Base-by-base conservation (phyloP, 2,797 vertebrate genomes). In the Peromyscus nudipes region DNA sequence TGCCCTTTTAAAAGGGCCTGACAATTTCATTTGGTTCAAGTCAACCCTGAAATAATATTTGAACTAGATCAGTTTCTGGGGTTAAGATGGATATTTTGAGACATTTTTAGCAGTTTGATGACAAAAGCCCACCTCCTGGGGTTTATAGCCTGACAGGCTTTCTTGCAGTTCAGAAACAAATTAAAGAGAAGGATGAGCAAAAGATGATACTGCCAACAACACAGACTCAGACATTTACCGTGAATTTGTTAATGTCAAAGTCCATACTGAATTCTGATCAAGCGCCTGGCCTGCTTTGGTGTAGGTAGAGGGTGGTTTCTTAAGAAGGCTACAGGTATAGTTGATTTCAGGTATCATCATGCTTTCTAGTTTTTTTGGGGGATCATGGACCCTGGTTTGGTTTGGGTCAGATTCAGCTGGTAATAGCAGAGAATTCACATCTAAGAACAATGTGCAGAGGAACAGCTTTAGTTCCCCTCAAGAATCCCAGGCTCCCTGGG, bases 31-130 rank as follows among this genome's bases (percentile, higher is more conserved):
- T 76, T 29, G 77, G n/a, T 94, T 83, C 89, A 96, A 95, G 96
- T 97, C 73, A 87, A 67, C 73, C 71, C 49, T 94, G 89, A 94
- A 96, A 83, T 94, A 95, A 93, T 95, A 92, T 40, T 88, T 80
- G 73, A 97, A 64, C 37, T 55, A 89, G 84, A 96, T 91, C 95
- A 73, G 55, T 89, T 91, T 85, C 77, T 92, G 81, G 76, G 60
- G 88, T 92, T 79, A 88, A 97, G 77, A 92, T 79, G 86, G 73
- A 62, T 96, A 82, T 69, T 90, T 90, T 65, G 90, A 94, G 81
- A 94, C 67, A 43, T 27, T 92, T 43, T 96, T 90, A 96, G 76
- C n/a, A 93, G 16, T 92, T 81, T 75, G 77, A 92, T 97, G 94
- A 94, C 85, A 89, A 95, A 97, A 79, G 7, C 73, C 52, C 57